These are phyloP conservation scores for Monochamus alternatus DNA, from an alignment of 2,888 invertebrate species.

Conservation along the genomic window DNA sequence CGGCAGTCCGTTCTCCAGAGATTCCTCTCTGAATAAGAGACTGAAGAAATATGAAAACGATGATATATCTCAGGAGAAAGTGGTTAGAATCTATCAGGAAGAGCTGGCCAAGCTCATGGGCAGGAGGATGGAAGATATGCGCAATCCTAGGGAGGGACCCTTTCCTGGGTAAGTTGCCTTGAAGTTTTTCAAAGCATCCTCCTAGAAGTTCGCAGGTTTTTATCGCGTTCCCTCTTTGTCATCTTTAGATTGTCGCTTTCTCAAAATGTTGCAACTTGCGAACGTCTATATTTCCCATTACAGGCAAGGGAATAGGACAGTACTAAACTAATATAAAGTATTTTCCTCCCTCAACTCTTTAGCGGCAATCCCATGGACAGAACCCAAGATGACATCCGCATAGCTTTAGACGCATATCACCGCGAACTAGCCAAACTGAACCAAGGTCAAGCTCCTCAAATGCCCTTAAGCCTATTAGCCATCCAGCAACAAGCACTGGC, in stretches of 20 bases:
- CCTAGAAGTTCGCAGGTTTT: not conserved
- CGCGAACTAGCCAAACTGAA: conserved; percentile 93
- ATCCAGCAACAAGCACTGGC: conserved; percentile 85
- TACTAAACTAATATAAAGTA: conserved; percentile 77
- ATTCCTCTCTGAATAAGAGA: conserved; percentile 81
- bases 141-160: conserved; percentile 84
- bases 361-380: conserved; percentile 77
- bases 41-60: conserved; percentile 92
- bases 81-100: conserved; percentile 94
- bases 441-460: conserved; percentile 70
- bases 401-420: conserved; percentile 93
- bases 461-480: conserved; percentile 78
- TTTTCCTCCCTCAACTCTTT: conserved; percentile 90
- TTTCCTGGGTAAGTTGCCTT: conserved; percentile 81
- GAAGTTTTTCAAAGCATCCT: not conserved
- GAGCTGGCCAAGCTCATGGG: conserved; percentile 95
- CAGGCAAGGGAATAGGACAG: conserved; percentile 63
- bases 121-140: conserved; percentile 81
- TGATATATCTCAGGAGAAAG: conserved; percentile 97
- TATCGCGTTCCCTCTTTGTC: no score
- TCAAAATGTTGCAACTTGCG: not conserved
- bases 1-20: conserved; percentile 86
- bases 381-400: conserved; percentile 89
- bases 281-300: not conserved
- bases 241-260: not conserved